A percentile compares a stretch with the other conserved stretches of the same genome.
These are phyloP conservation scores for Sakesphorus luctuosus DNA, from an alignment of 2,113 vertebrate genomes.

Conservation along the genomic window DNA sequence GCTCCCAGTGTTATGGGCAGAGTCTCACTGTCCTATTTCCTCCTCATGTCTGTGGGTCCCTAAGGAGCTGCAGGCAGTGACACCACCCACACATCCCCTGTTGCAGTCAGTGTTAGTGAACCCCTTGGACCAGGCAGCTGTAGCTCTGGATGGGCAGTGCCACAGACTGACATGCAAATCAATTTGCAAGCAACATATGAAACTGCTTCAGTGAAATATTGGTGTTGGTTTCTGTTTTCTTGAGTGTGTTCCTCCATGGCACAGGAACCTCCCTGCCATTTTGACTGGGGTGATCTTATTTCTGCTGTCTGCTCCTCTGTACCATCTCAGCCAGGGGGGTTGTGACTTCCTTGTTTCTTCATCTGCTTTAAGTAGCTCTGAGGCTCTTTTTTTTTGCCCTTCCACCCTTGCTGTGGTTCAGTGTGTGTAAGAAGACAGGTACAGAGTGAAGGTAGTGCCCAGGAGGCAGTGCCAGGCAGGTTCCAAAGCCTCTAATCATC, in stretches of 20 bases:
- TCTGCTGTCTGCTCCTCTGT: neutral
- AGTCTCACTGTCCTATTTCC: neutral
- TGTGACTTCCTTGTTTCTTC: neutral
- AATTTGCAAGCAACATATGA: neutral
- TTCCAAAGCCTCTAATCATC: neutral
- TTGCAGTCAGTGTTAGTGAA: neutral
- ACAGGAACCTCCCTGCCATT: neutral
- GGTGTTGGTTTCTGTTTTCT: neutral
- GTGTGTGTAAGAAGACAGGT: neutral
- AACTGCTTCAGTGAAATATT: neutral
- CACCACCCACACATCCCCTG: no score
- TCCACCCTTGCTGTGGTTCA: neutral
- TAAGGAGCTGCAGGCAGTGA: neutral
- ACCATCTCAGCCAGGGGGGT: neutral
- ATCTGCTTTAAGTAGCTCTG: neutral
- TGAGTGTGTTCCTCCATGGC: neutral
- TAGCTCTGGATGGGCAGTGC: neutral
- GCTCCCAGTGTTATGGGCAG: neutral
- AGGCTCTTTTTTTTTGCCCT: neutral
- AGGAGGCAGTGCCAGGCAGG: neutral
- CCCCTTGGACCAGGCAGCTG: neutral
- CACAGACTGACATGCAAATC: neutral
- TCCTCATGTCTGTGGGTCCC: neutral
- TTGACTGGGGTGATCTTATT: neutral
- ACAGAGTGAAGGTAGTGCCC: neutral